These are phyloP conservation scores for Cheilosia variabilis DNA, from an alignment of 2,888 invertebrate genomes.

Conservation along the genomic window DNA sequence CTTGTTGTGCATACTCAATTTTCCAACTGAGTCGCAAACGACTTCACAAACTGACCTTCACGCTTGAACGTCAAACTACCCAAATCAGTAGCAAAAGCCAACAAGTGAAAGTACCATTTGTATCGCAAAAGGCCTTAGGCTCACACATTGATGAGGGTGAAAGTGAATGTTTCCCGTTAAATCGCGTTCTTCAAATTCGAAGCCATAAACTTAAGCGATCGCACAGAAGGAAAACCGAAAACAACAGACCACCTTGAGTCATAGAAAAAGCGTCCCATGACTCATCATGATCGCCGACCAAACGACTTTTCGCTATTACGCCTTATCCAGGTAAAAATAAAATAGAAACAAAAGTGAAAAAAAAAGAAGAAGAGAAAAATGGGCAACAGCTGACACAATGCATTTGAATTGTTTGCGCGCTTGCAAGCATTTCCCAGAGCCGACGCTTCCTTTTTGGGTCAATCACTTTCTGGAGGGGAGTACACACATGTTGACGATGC, in stretches of 20 bases:
- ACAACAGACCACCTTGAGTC: constrained; percentile 45
- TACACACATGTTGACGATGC: neutral
- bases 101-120: constrained; percentile 60
- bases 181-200: constrained; percentile 60
- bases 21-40: too few species aligned
- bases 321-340: constrained; percentile 50
- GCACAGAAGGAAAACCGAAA: constrained; percentile 33
- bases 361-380: constrained; percentile 1
- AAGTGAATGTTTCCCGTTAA: constrained; percentile 67
- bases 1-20: too few species aligned
- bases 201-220: constrained; percentile 47
- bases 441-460: constrained; percentile 64
- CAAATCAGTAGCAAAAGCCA: constrained; percentile 5
- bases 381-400: constrained; percentile 28
- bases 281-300: constrained; percentile 31
- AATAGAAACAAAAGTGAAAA: constrained; percentile 43
- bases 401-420: constrained; percentile 38
- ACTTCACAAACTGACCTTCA: constrained; percentile 33
- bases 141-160: constrained; percentile 48
- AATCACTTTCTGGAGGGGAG: constrained; percentile 37
- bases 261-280: constrained; percentile 40
- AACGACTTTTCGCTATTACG: neutral
- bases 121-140: constrained; percentile 15
- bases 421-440: neutral
- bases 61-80: constrained; percentile 17